Evolutionary conservation across 2,113 vertebrate species (phyloP), one percentile per base, ranked within the genome.

Genomic region (Pardalotus punctatus): DNA sequence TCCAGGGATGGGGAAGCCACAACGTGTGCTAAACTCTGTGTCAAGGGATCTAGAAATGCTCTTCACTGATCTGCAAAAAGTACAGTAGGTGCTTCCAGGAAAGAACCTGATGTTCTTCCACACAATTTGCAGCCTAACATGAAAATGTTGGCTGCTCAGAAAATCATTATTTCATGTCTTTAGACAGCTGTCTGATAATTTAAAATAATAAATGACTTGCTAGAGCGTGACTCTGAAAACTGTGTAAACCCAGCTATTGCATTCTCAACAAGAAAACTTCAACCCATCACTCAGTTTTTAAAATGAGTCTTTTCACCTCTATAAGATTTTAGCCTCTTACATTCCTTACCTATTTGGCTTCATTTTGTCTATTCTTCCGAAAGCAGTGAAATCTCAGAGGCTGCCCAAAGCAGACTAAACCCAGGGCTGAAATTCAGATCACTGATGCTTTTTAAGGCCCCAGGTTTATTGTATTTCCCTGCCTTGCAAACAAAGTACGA

Each of bases 401-500:
- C 28, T 29, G 43, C 28, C 81, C 82, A 60, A 40, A 23, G 9
- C 42, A 77, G 31, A 27, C 58, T 16, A 16, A 67, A 42, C 3
- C 12, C 36, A 12, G 40, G 11, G 11, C 1, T 1, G 5, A 9
- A 53, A 15, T 0, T 81, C 21, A 51, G 35, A n/a, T 15, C 13
- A 22, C 3, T 14, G 60, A 18, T 16, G 3, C 16, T 60, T 66
- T 64, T 61, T 11, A 24, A 65, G 64, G 83, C 2, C 0, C 58
- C 1, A 2, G 12, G 8, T 50, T 86, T 76, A 47, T 1, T 88
- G 2, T 13, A 28, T 23, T 72, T 77, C 67, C 54, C 71, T 69
- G 43, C 14, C 14, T 3, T 36, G 23, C 25, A 40, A 56, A 56
- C 21, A 15, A 69, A 25, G 54, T 13, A 36, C 50, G 35, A 77